Conservation (phyloP, 2,888 invertebrate genomes). For the Cephonodes hylas region DNA sequence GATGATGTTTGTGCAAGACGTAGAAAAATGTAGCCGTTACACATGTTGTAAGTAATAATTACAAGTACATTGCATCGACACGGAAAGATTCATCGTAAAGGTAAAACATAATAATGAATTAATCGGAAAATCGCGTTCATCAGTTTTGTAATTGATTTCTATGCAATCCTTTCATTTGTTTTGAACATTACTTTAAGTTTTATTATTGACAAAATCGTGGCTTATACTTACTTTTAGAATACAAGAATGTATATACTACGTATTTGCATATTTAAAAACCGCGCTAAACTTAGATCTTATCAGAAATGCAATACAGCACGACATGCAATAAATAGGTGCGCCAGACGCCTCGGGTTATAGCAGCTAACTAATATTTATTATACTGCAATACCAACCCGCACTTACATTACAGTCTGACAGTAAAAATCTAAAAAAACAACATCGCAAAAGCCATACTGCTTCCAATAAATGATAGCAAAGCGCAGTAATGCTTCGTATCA, state of each 20-base stretch:
- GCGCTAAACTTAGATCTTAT: background rate
- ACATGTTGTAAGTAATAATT: background rate
- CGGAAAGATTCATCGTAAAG: background rate
- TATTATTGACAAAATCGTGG: background rate
- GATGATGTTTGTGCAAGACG: background rate
- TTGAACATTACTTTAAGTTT: background rate
- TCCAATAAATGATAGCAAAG: background rate
- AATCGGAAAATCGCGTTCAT: no score
- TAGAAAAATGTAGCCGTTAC: background rate
- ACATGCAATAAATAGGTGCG: background rate
- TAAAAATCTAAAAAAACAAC: background rate
- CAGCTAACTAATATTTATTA: background rate
- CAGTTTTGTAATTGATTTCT: no score
- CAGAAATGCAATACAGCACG: background rate
- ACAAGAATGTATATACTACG: background rate
- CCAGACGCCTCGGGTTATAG: background rate
- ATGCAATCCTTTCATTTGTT: no score
- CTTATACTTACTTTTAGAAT: background rate
- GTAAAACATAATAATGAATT: no score
- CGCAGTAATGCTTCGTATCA: background rate
- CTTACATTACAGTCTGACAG: background rate
- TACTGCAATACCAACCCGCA: background rate
- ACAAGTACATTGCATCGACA: background rate
- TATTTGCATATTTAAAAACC: background rate
- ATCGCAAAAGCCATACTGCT: background rate